Evolutionary conservation across 2,113 vertebrate genomes (phyloP).

Genomic region (Mastomys coucha): DNA sequence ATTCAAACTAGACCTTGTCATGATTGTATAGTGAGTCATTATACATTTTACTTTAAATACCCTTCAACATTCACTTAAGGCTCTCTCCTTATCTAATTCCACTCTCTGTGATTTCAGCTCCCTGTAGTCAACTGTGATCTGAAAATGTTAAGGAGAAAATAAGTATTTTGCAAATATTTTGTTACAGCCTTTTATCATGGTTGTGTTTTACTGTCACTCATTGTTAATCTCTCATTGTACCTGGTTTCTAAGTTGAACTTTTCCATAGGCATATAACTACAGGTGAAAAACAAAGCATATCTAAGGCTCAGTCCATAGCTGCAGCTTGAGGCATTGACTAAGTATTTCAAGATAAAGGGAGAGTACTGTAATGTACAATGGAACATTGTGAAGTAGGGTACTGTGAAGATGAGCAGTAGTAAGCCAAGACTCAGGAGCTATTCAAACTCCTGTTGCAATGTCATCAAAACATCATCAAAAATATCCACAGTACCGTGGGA

Average conservation of each 20-base stretch:
- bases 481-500: neutral
- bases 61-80: neutral
- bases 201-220: neutral
- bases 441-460: neutral
- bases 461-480: neutral
- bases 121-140: neutral
- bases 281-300: neutral
- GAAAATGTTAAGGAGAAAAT: neutral
- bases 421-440: neutral
- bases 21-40: neutral
- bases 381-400: neutral
- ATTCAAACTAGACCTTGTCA: neutral
- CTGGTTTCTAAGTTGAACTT: neutral
- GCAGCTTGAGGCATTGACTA: neutral
- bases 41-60: neutral
- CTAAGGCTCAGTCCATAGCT: neutral
- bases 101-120: neutral
- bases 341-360: neutral
- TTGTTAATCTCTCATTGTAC: neutral
- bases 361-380: neutral
- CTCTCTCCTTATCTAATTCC: neutral
- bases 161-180: neutral
- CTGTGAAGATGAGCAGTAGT: accelerated
- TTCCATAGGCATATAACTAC: neutral
- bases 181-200: neutral